phyloP scores from a whole-genome alignment of 1,140 invertebrate genomes.

The Hormaphis cornu region DNA sequence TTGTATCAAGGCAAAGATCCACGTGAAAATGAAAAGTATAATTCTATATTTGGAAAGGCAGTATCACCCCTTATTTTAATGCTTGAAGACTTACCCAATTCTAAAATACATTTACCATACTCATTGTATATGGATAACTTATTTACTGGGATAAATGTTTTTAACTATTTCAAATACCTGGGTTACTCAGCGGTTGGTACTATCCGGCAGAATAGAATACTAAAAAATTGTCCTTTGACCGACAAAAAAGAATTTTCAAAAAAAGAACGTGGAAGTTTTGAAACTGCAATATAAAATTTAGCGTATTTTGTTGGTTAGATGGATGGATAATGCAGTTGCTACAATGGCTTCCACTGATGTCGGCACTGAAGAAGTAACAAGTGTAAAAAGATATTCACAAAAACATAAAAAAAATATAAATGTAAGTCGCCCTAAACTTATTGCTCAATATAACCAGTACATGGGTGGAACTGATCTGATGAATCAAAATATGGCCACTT shows the following conservation, averaged over 20 bases:
- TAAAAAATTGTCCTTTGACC: no score
- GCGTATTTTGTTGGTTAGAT: background rate
- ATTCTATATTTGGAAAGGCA: background rate
- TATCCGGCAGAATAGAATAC: background rate
- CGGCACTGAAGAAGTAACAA: background rate
- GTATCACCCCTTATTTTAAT: background rate
- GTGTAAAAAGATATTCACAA: background rate
- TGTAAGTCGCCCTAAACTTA: background rate
- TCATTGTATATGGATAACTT: no score
- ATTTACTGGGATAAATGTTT: no score
- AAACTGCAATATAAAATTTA: background rate
- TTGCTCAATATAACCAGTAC: background rate
- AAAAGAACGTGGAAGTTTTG: no score
- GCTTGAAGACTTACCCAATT: background rate
- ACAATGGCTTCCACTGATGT: background rate
- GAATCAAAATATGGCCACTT: slow-evolving; percentile 35
- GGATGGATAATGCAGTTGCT: no score
- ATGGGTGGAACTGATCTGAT: slow-evolving; percentile 34
- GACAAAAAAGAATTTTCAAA: background rate
- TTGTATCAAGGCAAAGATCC: background rate
- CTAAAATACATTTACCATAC: background rate
- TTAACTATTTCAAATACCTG: no score
- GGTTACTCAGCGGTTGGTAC: no score
- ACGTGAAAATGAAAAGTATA: background rate
- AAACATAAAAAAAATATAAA: background rate